Evolutionary conservation across 92 coral and sea anemone species (phyloP).

Genomic region (Micromussa lordhowensis): DNA sequence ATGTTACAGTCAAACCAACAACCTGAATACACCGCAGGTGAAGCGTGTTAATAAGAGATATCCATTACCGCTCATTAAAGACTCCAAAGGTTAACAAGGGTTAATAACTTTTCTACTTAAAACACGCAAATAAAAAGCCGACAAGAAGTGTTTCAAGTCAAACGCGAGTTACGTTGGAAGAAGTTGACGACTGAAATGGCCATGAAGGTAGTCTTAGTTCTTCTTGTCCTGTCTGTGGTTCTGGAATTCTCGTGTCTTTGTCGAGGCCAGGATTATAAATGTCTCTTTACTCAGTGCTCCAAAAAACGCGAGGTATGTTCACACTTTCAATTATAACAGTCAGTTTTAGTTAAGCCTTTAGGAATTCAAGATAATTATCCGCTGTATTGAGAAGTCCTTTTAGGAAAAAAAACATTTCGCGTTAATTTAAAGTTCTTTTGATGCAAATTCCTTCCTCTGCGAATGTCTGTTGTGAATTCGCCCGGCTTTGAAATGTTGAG

Average conservation of each 20-base stretch:
- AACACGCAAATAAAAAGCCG: neutral
- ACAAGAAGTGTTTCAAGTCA: neutral
- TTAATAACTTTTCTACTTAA: neutral
- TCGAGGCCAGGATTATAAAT: neutral
- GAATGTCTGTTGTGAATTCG: too few species aligned
- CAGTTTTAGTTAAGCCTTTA: neutral
- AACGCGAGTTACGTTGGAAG: neutral
- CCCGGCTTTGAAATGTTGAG: too few species aligned
- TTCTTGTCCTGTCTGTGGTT: neutral
- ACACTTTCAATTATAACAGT: neutral
- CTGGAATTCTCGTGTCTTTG: constrained; percentile 6
- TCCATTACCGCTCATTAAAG: neutral
- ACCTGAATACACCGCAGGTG: neutral
- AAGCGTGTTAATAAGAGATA: neutral
- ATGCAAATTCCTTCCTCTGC: too few species aligned
- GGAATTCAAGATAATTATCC: neutral
- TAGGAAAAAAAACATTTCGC: neutral
- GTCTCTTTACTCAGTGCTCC: neutral
- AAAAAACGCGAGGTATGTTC: neutral
- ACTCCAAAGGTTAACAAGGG: neutral
- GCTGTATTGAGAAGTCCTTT: neutral
- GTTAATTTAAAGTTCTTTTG: neutral
- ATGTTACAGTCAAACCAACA: neutral
- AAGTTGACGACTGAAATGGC: neutral
- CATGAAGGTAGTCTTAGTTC: neutral